Evolutionary conservation across 2,797 vertebrate species (phyloP).

Genomic region (Melanotaenia trifasciata): DNA sequence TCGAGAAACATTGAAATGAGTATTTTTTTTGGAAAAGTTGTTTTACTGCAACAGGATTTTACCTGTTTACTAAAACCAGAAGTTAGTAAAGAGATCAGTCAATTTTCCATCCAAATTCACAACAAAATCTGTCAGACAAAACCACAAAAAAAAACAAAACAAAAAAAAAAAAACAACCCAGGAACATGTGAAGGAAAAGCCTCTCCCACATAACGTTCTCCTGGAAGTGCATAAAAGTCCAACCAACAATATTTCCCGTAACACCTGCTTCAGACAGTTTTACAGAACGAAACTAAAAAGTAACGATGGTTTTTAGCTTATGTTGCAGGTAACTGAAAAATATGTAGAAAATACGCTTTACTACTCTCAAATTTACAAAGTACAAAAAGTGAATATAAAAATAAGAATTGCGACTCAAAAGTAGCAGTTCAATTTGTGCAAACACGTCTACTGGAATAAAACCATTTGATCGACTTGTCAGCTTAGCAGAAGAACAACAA

Average conservation of each 20-base stretch:
- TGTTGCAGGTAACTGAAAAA: constrained; percentile 69
- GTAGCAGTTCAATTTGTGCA: constrained; percentile 79
- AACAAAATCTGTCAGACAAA: constrained; percentile 36
- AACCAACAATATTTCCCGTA: constrained; percentile 60
- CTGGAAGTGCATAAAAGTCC: constrained; percentile 79
- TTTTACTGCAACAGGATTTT: constrained; percentile 52
- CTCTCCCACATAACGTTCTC: constrained; percentile 52
- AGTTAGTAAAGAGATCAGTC: constrained; percentile 43
- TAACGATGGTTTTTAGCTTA: constrained; percentile 76
- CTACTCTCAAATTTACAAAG: constrained; percentile 67
- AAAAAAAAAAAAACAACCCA: constrained; percentile 29
- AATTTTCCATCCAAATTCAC: constrained; percentile 34
- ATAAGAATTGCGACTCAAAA: constrained; percentile 69
- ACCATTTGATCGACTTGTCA: constrained; percentile 69
- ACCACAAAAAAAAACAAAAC: too few relatives aligned
- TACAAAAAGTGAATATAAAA: constrained; percentile 78
- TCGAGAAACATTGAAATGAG: constrained; percentile 32
- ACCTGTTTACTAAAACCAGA: constrained; percentile 48
- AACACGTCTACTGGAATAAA: constrained; percentile 74
- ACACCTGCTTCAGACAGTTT: constrained; percentile 58
- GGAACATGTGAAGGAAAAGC: constrained; percentile 31
- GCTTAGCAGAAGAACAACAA: constrained; percentile 51
- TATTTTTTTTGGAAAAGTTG: constrained; percentile 40
- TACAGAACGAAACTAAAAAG: constrained; percentile 65
- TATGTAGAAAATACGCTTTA: constrained; percentile 66